Evolutionary conservation across 2,888 invertebrate species (phyloP).

Genomic region (Eupeodes latifasciatus): DNA sequence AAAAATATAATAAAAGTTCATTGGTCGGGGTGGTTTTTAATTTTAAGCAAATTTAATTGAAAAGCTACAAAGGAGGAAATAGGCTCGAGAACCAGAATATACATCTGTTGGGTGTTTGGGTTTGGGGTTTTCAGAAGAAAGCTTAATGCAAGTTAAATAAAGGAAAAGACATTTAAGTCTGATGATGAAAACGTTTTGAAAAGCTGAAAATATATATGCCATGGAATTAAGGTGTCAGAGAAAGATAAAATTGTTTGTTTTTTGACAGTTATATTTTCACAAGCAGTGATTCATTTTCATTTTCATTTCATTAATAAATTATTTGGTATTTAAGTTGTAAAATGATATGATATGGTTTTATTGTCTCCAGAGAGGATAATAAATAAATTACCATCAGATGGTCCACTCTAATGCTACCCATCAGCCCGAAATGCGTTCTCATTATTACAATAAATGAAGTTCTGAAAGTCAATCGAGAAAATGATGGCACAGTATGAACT

Average conservation of each 20-base stretch:
- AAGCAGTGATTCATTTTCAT: not conserved
- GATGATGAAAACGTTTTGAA: not conserved
- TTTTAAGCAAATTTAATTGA: conserved; percentile 26
- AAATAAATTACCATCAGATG: too few species aligned
- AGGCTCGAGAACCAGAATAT: not conserved
- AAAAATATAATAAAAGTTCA: not conserved
- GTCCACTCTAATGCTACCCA: too few species aligned
- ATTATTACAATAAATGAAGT: too few species aligned
- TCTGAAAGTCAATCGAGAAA: too few species aligned
- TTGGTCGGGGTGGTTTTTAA: not conserved
- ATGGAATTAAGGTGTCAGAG: conserved; percentile 4
- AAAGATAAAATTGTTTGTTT: not conserved
- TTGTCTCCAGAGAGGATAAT: too few species aligned
- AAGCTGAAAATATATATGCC: not conserved
- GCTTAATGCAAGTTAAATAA: not conserved
- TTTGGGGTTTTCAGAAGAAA: not conserved
- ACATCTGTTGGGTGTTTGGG: not conserved
- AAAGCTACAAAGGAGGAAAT: not conserved
- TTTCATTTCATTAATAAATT: too few species aligned
- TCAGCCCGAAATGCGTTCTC: too few species aligned
- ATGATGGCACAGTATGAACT: too few species aligned
- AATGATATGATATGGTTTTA: too few species aligned
- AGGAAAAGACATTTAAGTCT: not conserved
- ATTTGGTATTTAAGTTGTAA: too few species aligned
- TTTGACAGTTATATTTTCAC: not conserved